These are phyloP conservation scores for Vulpes ferrilata DNA, from an alignment of 2,113 vertebrate genomes.

Conservation along the genomic window DNA sequence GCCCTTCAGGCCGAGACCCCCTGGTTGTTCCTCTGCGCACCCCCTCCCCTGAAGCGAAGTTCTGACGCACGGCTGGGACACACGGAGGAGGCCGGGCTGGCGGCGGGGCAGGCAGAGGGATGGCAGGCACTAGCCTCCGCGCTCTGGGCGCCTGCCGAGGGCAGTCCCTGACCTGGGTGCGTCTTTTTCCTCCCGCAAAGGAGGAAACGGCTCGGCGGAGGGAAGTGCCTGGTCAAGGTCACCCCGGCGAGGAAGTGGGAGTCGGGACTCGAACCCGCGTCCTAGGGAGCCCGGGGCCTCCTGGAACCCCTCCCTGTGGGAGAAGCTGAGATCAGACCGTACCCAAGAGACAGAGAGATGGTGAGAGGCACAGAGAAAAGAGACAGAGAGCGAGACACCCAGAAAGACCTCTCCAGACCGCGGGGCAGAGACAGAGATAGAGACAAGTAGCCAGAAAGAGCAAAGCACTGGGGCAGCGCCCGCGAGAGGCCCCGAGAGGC, in stretches of 20 bases:
- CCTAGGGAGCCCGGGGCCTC: background rate
- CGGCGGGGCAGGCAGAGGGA: background rate
- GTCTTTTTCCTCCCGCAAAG: background rate
- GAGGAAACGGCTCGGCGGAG: conserved; percentile 28
- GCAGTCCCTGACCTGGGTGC: background rate
- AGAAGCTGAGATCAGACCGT: background rate
- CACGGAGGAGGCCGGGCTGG: background rate
- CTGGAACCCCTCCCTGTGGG: background rate
- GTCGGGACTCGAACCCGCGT: conserved; percentile 9
- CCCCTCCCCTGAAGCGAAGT: background rate
- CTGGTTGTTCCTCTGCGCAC: background rate
- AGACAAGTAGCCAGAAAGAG: background rate
- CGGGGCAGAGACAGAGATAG: background rate
- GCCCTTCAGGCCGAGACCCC: background rate
- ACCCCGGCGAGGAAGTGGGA: conserved; percentile 58
- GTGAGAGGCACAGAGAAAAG: background rate
- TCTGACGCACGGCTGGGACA: background rate
- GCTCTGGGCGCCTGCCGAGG: background rate
- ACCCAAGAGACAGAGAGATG: background rate
- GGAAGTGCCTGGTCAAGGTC: conserved; percentile 70
- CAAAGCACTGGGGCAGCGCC: background rate
- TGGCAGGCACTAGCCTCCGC: background rate
- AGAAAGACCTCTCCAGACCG: background rate
- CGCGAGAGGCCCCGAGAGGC: background rate
- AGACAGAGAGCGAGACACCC: too few species aligned